Evolutionary conservation across 2,888 invertebrate species (phyloP).

Genomic region (Chesias legatella): DNA sequence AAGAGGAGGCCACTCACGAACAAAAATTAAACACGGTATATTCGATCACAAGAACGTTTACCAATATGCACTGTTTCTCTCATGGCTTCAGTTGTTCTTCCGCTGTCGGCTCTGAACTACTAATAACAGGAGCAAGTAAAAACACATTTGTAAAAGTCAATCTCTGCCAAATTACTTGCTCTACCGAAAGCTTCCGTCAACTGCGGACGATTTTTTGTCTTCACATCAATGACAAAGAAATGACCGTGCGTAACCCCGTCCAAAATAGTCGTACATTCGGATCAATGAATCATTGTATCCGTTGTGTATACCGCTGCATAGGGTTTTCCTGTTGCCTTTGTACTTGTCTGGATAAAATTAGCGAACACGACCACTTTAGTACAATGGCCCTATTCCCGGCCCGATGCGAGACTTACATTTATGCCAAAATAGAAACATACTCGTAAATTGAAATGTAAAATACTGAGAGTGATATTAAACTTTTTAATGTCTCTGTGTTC

Average conservation of each 20-base stretch:
- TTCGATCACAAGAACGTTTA: slow-evolving; percentile 42
- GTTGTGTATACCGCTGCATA: slow-evolving; percentile 25
- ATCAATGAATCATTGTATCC: slow-evolving; percentile 45
- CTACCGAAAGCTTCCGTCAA: slow-evolving; percentile 56
- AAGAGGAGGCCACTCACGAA: no score
- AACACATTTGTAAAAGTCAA: slow-evolving; percentile 48
- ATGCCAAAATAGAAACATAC: no score
- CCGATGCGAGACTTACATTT: background rate
- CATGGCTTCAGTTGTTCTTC: slow-evolving; percentile 60
- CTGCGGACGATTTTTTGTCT: slow-evolving; percentile 43
- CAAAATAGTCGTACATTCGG: slow-evolving; percentile 46
- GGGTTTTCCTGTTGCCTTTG: slow-evolving; percentile 29
- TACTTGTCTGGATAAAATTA: slow-evolving; percentile 27
- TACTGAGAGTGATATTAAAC: no score
- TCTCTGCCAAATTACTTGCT: slow-evolving; percentile 62
- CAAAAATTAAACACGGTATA: no score
- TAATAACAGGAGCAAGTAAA: slow-evolving; percentile 50
- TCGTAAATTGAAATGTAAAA: no score
- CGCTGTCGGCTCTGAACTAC: slow-evolving; percentile 58
- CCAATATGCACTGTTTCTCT: slow-evolving; percentile 62
- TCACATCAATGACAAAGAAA: slow-evolving; percentile 37
- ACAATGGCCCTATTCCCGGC: no score
- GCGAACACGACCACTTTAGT: slow-evolving; percentile 2
- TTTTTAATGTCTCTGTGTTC: no score
- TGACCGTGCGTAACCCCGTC: slow-evolving; percentile 48